phyloP scores from a whole-genome alignment of 2,888 invertebrate species.

The Eutolmus rufibarbis region DNA sequence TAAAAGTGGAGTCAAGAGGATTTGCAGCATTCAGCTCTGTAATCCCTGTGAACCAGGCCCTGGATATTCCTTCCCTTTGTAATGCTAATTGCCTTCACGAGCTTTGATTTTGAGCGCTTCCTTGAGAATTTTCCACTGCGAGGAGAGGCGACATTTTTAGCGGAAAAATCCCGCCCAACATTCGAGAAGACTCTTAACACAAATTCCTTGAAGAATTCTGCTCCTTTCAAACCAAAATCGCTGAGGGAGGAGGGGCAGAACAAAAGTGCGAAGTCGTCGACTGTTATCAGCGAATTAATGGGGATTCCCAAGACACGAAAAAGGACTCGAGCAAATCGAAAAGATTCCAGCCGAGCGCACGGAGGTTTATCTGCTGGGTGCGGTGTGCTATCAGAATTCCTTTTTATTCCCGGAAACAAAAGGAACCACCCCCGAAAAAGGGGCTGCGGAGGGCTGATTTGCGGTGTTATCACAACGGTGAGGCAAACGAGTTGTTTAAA shows the following conservation, averaged over 20 bases:
- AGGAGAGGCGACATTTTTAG: background rate
- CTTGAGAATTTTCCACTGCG: background rate
- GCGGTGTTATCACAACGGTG: background rate
- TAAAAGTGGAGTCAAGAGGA: background rate
- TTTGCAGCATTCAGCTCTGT: background rate
- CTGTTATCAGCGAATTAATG: slow-evolving; percentile 29
- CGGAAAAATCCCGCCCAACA: background rate
- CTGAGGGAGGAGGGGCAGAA: background rate
- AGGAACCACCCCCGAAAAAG: background rate
- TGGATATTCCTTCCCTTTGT: background rate
- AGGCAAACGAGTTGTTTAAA: background rate
- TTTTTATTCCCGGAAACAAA: background rate
- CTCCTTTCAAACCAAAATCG: background rate
- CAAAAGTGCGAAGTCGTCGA: slow-evolving; percentile 19
- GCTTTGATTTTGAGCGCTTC: background rate
- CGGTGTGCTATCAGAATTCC: background rate
- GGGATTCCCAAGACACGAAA: slow-evolving; percentile 6
- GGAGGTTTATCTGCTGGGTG: background rate
- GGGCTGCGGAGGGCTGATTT: background rate
- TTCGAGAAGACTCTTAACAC: background rate
- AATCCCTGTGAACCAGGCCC: background rate
- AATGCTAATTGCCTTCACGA: slow-evolving; percentile 9
- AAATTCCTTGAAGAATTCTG: background rate
- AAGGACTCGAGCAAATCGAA: background rate
- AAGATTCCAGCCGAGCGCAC: background rate